phyloP scores from a whole-genome alignment of 2,888 invertebrate species.

The Atrina japonica region DNA sequence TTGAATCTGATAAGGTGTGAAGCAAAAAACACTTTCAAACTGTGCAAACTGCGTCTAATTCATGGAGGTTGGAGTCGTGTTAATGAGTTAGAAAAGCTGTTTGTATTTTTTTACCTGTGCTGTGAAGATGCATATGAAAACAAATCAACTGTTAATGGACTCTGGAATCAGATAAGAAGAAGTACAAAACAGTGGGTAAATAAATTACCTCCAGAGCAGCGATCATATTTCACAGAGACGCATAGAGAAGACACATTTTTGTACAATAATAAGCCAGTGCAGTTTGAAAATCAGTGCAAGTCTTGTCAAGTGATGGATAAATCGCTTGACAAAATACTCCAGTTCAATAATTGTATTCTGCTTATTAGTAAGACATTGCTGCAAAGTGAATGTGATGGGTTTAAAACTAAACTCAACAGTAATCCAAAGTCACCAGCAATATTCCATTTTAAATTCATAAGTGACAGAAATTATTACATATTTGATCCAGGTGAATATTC shows the following conservation, averaged over 20 bases:
- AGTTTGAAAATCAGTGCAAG: background rate
- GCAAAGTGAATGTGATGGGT: background rate
- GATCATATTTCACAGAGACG: background rate
- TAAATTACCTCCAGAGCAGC: background rate
- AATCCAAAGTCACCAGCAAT: constrained; percentile 2
- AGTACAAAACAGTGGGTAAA: constrained; percentile 5
- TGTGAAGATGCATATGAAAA: background rate
- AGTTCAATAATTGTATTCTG: background rate
- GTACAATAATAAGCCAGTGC: background rate
- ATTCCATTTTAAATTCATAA: constrained; percentile 12
- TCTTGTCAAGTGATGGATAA: constrained; percentile 17
- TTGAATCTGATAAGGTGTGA: background rate
- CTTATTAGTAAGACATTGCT: constrained; percentile 12
- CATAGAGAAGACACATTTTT: background rate
- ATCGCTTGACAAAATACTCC: background rate
- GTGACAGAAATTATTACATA: background rate
- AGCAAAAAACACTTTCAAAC: background rate
- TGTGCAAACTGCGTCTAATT: constrained; percentile 12
- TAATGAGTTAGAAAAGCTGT: constrained; percentile 11
- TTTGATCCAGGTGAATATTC: constrained; percentile 22
- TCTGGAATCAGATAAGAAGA: constrained; percentile 21
- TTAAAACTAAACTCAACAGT: background rate
- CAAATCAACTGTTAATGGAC: background rate
- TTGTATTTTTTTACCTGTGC: constrained; percentile 4
- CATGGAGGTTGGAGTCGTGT: constrained; percentile 21